A percentile compares a stretch with the other conserved stretches of the same genome.
These are phyloP conservation scores for Notolepis coatsorum DNA, from an alignment of 2,797 vertebrate species.

Conservation along the genomic window DNA sequence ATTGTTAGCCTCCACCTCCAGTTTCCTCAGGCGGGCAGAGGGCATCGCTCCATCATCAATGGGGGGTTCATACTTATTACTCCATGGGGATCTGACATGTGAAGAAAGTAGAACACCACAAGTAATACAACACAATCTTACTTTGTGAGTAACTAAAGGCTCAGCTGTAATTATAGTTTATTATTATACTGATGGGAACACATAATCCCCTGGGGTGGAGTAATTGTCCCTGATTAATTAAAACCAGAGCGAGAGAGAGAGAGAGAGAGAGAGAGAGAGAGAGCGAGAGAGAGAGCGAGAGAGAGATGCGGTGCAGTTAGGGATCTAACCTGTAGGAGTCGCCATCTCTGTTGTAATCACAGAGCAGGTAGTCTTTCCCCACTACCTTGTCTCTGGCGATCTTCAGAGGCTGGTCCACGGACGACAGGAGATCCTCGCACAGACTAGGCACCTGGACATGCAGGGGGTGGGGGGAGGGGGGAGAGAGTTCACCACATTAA, in stretches of 20 bases:
- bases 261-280: no score
- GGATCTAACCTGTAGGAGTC: constrained; percentile 93
- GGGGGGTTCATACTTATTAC: constrained; percentile 98
- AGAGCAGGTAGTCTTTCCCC: constrained; percentile 98
- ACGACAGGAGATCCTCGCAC: constrained; percentile 98
- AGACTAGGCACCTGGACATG: constrained; percentile 90
- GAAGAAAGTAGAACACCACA: background rate
- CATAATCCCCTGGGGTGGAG: background rate
- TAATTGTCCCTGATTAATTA: no score
- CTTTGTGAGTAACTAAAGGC: background rate
- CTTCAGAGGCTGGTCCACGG: constrained; percentile 98
- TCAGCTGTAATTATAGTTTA: background rate
- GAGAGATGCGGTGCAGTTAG: constrained; percentile 29
- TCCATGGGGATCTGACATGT: constrained; percentile 93
- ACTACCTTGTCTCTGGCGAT: constrained; percentile 98
- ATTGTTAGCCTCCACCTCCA: constrained; percentile 98
- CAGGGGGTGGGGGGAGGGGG: constrained; percentile 16
- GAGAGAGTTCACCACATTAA: background rate
- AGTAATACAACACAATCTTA: background rate
- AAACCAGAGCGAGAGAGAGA: no score
- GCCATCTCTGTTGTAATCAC: constrained; percentile 98
- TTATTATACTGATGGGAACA: background rate
- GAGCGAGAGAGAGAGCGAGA: no score
- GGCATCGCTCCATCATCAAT: constrained; percentile 99
- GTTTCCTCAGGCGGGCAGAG: constrained; percentile 95